These are phyloP conservation scores for Carcina quercana DNA, from an alignment of 2,888 invertebrate genomes.

Conservation along the genomic window DNA sequence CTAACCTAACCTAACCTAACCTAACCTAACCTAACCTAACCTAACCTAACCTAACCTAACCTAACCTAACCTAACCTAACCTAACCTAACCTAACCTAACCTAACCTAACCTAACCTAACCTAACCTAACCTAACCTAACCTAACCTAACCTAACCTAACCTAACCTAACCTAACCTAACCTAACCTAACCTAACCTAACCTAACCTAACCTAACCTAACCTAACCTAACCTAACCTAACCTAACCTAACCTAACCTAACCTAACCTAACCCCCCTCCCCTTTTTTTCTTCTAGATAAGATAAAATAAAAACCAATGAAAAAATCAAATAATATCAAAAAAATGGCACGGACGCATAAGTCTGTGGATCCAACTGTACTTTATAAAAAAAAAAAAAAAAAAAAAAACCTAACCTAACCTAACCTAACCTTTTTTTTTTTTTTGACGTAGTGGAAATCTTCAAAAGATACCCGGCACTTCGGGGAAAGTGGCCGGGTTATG, in stretches of 20 bases:
- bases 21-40: not conserved
- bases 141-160: slow-evolving; percentile 15
- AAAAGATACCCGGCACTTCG: too few relatives aligned
- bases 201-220: slow-evolving; percentile 15
- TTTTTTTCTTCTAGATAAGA: too few relatives aligned
- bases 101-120: slow-evolving; percentile 16
- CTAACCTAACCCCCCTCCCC: not conserved
- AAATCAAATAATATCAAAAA: too few relatives aligned
- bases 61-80: not conserved
- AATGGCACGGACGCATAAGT: too few relatives aligned
- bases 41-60: not conserved
- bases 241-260: not conserved
- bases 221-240: slow-evolving; percentile 6
- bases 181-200: slow-evolving; percentile 12
- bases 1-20: not conserved
- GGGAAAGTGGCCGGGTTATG: too few relatives aligned
- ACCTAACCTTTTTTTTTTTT: too few relatives aligned
- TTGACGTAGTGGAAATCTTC: too few relatives aligned
- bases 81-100: not conserved
- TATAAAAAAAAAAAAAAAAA: too few relatives aligned
- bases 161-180: slow-evolving; percentile 11
- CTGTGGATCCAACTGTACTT: too few relatives aligned
- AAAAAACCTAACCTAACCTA: not conserved
- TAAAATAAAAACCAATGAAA: too few relatives aligned
- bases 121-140: slow-evolving; percentile 19